Base-by-base conservation (phyloP, 30 jellyfish, hydroid and myxozoan species). In the Aurelia coerulea region DNA sequence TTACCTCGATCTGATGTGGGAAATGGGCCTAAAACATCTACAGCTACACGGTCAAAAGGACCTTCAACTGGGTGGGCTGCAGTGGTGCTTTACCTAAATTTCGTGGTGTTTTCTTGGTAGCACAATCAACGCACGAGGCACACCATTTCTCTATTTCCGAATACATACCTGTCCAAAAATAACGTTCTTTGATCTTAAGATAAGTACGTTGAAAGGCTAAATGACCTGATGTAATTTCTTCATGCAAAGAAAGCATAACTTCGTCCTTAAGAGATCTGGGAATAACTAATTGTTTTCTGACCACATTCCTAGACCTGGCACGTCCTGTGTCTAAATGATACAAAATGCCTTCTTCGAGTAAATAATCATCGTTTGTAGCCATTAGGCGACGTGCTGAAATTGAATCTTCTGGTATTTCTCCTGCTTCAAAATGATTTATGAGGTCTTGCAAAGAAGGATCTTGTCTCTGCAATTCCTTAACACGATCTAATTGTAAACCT, bases 21-120 rank as follows among this genome's bases (percentile, higher is more conserved):
- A 71, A 88, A 72, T 50, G 92, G 96, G 75, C 96, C 91, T 63
- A 80, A 66, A 41, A 88, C 88, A 65, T 88, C 96, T 17, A 79
- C 88, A 59, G 92, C 92, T 5, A 80, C 96, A 8, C 88, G 92
- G 51, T 79, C 91, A 54, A 79, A 88, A 18, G 92, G 78, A 8
- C 88, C 84, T 33, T 78, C 92, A 0, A 73, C 96, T 15, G 96
- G 96, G 18, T 76, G 0, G 92, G 96, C 62, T 62, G 88, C 51
- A 88, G 67, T 10, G 90, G 96, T 65, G 90, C 89, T 42, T 63
- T 79, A 2, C 41, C 31, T 15, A 11, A 56, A 13, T 73, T 73
- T 12, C 74, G 65, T 13, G 87, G 87, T 50, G 52, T 53, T 35
- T 76, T 76, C 56, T 59, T 76, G 6, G 51, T 53, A 37, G 77